Base-by-base conservation (phyloP, 2,888 invertebrate species). In the Dendrolimus pini region DNA sequence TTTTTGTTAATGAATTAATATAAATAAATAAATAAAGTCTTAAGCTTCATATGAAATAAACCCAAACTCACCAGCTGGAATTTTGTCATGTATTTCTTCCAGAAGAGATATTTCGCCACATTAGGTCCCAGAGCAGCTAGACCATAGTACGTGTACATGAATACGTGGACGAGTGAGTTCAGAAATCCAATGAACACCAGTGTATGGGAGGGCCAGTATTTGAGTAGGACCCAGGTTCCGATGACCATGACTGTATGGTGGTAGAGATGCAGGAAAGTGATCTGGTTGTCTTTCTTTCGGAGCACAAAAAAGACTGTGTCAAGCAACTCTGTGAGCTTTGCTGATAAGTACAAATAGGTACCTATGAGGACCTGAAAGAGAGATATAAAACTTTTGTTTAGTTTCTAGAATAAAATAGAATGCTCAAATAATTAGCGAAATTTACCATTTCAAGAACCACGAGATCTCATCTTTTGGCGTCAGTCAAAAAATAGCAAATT, bases 301-400 rank as follows among this genome's bases (percentile, higher is more conserved):
- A 97, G 79, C 2, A 98, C 96, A 79, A 98, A 98, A 87, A 98
- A 98, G 0, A 96, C 93, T 0, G 96, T 96, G 72, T 96, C 96
- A 55, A 96, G 71, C 0, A 96, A 91, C 75, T 96, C 96, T 0
- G 94, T 89, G 7, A 96, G 83, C 83, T 96, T 96, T 1, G 95
- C 95, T 59, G 94, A 89, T 72, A 95, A 94, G 73, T 96, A 96
- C 70, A 93, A 91, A 93, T 95, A 95, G 3, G 78, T 83, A 7
- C 71, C 72, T 76, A 77, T 59, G 64, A 92, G 55, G 64, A 85
- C 70, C 93, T 93, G 77, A 65, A 86, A 91, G 71, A 55, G 41
- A 58, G 92, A 85, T 66, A 92, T 92, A 6, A 30, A 30, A 30
- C 30, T 2, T 0, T 30, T 30, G 0, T 30, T n/a, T 30, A 1